These are phyloP conservation scores for Drosophila varians DNA, from an alignment of 1,140 invertebrate genomes.

Conservation along the genomic window DNA sequence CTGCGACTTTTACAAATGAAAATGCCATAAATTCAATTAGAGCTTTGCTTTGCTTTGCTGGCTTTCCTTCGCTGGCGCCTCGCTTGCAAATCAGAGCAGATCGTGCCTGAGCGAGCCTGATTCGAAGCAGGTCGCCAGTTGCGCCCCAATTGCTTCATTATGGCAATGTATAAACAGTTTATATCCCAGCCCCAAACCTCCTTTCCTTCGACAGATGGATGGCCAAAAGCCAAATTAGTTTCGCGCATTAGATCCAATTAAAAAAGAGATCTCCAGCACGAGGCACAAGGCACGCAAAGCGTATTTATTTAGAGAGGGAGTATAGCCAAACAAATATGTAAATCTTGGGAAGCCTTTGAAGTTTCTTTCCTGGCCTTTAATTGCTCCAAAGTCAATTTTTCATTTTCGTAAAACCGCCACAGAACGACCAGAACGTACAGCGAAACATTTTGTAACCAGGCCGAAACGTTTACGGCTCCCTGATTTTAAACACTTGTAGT, in stretches of 20 bases:
- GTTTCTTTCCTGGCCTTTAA: conserved; percentile 59
- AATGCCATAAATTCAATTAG: conserved; percentile 77
- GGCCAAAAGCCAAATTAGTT: conserved; percentile 69
- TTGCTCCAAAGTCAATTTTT: conserved; percentile 47
- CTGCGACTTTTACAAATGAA: conserved; percentile 69
- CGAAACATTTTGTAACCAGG: conserved; percentile 49
- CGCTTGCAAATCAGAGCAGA: conserved; percentile 69
- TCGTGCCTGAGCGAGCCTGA: conserved; percentile 29
- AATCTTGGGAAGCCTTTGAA: conserved; percentile 60
- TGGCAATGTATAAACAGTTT: not conserved
- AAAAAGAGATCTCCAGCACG: conserved; percentile 29
- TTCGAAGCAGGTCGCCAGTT: conserved; percentile 58
- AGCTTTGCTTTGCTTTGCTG: conserved; percentile 47
- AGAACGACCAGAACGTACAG: conserved; percentile 48
- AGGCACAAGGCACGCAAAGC: conserved; percentile 38
- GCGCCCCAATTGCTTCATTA: conserved; percentile 57
- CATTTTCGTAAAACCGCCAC: conserved; percentile 27
- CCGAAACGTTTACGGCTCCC: conserved; percentile 4
- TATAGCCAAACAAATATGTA: conserved; percentile 51
- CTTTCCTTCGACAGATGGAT: conserved; percentile 6
- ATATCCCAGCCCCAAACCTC: conserved; percentile 6
- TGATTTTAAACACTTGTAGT: conserved; percentile 55
- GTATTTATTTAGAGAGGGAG: conserved; percentile 53
- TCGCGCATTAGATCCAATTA: conserved; percentile 75
- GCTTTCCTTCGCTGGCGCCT: conserved; percentile 17